Conservation (phyloP, 2,888 invertebrate species). For the Zaprionus bogoriensis region DNA sequence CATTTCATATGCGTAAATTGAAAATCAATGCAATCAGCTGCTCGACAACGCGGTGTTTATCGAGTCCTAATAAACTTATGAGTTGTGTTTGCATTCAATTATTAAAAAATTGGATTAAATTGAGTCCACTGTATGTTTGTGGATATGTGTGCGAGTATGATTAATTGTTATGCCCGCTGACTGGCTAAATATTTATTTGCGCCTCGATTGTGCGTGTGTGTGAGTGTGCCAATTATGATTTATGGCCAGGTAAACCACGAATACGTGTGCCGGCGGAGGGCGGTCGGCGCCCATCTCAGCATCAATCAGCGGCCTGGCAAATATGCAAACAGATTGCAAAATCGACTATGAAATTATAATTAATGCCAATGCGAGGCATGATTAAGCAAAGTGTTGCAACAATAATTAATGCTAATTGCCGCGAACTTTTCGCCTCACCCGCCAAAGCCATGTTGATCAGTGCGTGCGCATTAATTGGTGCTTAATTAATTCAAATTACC, state of each 20-base stretch:
- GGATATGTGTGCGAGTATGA: slow-evolving; percentile 25
- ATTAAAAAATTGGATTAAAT: slow-evolving; percentile 24
- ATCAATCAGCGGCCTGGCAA: slow-evolving; percentile 30
- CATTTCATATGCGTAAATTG: slow-evolving; percentile 29
- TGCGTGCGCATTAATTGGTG: slow-evolving; percentile 9
- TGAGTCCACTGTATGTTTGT: slow-evolving; percentile 2
- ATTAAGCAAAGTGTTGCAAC: slow-evolving; percentile 18
- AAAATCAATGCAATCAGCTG: slow-evolving; percentile 49
- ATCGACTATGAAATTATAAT: slow-evolving; percentile 56
- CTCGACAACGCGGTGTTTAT: too few species aligned
- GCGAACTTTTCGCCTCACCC: slow-evolving; percentile 6
- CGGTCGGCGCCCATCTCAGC: background rate
- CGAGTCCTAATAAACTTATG: too few species aligned
- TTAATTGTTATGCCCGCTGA: slow-evolving; percentile 46
- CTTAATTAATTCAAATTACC: slow-evolving; percentile 9
- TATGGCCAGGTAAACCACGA: slow-evolving; percentile 42
- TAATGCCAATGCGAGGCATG: slow-evolving; percentile 36
- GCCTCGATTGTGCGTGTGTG: slow-evolving; percentile 12
- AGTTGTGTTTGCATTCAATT: background rate
- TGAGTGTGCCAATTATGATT: slow-evolving; percentile 64
- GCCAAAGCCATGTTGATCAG: background rate
- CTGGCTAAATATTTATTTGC: slow-evolving; percentile 53
- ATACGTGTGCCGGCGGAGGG: background rate
- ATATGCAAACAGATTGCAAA: slow-evolving; percentile 31
- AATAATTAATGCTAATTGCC: slow-evolving; percentile 31